A percentile compares a stretch with the other conserved stretches of the same genome.
Evolutionary conservation across 2,888 invertebrate species (phyloP).

Genomic region (Sarcophaga subvicina): DNA sequence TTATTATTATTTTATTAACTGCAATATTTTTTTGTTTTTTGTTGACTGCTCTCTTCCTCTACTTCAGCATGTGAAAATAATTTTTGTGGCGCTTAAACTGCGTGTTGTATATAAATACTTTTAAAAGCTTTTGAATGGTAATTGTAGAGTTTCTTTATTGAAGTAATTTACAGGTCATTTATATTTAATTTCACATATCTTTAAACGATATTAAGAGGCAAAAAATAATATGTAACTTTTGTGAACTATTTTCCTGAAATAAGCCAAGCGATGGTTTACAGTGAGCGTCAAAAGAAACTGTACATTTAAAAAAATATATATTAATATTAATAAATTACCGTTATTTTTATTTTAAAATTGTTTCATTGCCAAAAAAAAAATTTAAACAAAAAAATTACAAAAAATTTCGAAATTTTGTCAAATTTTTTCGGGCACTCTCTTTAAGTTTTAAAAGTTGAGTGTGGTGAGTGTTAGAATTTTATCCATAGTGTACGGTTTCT

Average conservation of each 20-base stretch:
- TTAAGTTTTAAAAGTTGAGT: no score
- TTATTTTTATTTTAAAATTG: no score
- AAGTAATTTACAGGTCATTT: not conserved
- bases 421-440: no score
- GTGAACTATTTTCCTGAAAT: not conserved
- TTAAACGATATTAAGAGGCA: not conserved
- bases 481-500: no score
- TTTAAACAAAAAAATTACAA: no score
- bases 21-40: constrained; percentile 4
- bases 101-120: constrained; percentile 27
- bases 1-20: not conserved
- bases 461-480: no score
- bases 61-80: constrained; percentile 55
- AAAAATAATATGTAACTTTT: not conserved
- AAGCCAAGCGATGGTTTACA: no score
- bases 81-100: constrained; percentile 6
- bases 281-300: no score
- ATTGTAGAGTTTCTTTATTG: not conserved
- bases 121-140: not conserved
- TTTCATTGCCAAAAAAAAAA: no score
- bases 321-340: no score
- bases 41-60: not conserved
- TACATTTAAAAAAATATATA: no score
- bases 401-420: no score
- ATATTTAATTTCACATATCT: not conserved